phyloP scores from a whole-genome alignment of 2,113 vertebrate genomes.

The Myodes glareolus region DNA sequence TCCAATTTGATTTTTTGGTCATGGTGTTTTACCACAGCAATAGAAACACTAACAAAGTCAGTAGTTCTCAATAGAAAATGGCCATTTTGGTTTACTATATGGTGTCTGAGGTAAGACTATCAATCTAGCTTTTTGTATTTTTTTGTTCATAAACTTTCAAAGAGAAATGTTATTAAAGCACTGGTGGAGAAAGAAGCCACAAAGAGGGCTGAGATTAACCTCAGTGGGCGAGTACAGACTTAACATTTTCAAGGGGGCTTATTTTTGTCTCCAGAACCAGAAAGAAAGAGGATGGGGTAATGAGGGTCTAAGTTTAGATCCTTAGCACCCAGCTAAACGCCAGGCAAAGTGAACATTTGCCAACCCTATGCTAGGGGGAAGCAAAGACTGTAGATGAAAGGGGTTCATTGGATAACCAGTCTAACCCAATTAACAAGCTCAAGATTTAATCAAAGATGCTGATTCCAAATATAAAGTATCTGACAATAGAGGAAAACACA shows the following conservation, averaged over 20 bases:
- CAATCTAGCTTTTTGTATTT: not conserved
- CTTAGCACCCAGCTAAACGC: not conserved
- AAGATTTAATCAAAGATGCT: not conserved
- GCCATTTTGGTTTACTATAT: not conserved
- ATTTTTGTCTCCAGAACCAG: not conserved
- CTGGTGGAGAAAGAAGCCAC: not conserved
- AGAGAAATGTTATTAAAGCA: not conserved
- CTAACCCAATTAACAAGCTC: not conserved
- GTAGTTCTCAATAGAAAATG: not conserved
- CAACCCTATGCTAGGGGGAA: no score
- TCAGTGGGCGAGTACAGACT: not conserved
- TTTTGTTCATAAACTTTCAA: not conserved
- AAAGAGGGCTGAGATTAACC: not conserved
- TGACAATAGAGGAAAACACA: not conserved
- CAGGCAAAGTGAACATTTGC: no score
- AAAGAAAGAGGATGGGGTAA: not conserved
- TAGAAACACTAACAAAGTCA: not conserved
- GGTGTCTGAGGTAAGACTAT: not conserved
- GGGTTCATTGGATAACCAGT: no score
- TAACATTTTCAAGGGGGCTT: not conserved
- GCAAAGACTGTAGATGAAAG: no score
- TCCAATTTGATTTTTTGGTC: not conserved
- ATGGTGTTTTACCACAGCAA: not conserved
- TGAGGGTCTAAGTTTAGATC: not conserved
- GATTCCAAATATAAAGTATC: not conserved